Conservation (phyloP, 2,888 invertebrate species). For the Cheilosia impressa region DNA sequence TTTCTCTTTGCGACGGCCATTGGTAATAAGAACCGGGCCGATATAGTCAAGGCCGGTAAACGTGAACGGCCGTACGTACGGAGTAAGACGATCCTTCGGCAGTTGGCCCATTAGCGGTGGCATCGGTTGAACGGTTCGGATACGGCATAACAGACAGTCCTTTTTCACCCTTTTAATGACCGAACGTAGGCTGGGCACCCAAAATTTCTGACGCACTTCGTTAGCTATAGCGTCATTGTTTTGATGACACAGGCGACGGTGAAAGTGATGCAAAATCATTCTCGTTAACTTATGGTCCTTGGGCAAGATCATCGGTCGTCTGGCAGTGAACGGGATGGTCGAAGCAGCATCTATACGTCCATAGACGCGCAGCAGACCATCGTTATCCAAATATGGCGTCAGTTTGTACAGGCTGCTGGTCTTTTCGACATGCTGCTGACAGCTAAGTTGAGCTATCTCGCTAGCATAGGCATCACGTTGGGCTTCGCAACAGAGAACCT, state of each 20-base stretch:
- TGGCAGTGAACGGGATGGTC: neutral
- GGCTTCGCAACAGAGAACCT: neutral
- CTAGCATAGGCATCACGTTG: neutral
- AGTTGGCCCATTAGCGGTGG: neutral
- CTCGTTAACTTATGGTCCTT: neutral
- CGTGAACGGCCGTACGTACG: neutral
- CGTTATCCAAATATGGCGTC: slow-evolving; percentile 4
- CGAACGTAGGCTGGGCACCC: neutral
- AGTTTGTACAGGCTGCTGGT: neutral
- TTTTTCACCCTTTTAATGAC: neutral
- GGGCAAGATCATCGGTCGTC: neutral
- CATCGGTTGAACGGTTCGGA: neutral
- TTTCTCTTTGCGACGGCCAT: neutral
- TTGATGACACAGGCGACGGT: neutral
- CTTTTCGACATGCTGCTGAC: neutral
- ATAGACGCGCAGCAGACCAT: neutral
- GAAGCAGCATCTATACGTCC: neutral
- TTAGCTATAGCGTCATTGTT: neutral
- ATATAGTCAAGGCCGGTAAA: neutral
- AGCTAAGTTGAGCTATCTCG: neutral
- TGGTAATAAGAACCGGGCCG: neutral
- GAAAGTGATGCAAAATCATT: neutral
- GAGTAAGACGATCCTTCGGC: neutral
- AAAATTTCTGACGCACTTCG: neutral
- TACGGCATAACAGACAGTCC: neutral